phyloP scores from a whole-genome alignment of 2,888 invertebrate genomes.

The Drosophila kanekoi region DNA sequence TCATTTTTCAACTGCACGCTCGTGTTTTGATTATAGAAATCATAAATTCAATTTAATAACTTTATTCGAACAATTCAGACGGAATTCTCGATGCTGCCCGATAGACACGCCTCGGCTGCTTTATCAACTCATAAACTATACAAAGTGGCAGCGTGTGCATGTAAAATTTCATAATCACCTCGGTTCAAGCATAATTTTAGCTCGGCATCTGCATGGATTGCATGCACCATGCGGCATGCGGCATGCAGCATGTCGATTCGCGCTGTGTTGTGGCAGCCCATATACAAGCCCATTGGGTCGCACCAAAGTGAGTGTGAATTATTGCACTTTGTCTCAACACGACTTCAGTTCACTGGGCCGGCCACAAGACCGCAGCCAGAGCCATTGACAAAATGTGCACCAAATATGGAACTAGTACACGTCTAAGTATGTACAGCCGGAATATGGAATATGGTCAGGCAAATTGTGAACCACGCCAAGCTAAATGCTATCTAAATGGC shows the following conservation, averaged over 20 bases:
- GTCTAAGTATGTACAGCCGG: slow-evolving; percentile 12
- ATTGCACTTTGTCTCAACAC: slow-evolving; percentile 77
- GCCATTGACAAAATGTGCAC: slow-evolving; percentile 61
- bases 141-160: slow-evolving; percentile 67
- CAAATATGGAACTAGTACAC: slow-evolving; percentile 55
- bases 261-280: slow-evolving; percentile 51
- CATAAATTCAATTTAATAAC: slow-evolving; percentile 73
- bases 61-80: slow-evolving; percentile 56
- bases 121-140: slow-evolving; percentile 69
- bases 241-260: slow-evolving; percentile 63
- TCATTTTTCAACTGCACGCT: slow-evolving; percentile 59
- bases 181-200: slow-evolving; percentile 47
- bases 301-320: slow-evolving; percentile 78
- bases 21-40: slow-evolving; percentile 47
- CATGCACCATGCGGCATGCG: slow-evolving; percentile 35
- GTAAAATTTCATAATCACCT: slow-evolving; percentile 72
- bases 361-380: slow-evolving; percentile 15
- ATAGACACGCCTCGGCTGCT: slow-evolving; percentile 33
- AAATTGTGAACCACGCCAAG: slow-evolving; percentile 39
- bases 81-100: slow-evolving; percentile 29
- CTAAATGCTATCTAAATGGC: slow-evolving; percentile 74
- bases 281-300: slow-evolving; percentile 65
- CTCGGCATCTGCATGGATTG: slow-evolving; percentile 23
- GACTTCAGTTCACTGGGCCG: slow-evolving; percentile 51
- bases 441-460: slow-evolving; percentile 42